Evolutionary conservation across 2,113 vertebrate genomes (phyloP).

Genomic region (Planiliza haematocheilus): DNA sequence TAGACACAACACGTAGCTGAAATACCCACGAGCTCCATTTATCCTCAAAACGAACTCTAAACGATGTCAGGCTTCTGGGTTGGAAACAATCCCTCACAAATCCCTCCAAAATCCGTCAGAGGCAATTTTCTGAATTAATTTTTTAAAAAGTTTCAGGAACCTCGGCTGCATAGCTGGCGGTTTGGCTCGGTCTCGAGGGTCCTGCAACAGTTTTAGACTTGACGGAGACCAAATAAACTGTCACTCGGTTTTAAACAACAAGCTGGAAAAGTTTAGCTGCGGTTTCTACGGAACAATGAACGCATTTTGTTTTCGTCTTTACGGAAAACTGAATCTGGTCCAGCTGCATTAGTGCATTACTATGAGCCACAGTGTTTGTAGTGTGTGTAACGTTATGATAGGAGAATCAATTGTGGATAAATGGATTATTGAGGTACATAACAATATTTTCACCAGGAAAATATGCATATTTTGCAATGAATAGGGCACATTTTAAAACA

Average conservation of each 20-base stretch:
- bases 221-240: slow-evolving; percentile 29
- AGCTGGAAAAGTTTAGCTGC: background rate
- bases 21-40: slow-evolving; percentile 50
- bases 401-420: too few species aligned
- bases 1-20: slow-evolving; percentile 50
- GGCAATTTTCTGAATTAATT: slow-evolving; percentile 16
- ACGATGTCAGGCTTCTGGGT: slow-evolving; percentile 1
- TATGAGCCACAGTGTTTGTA: too few species aligned
- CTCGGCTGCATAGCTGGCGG: background rate
- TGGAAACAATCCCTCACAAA: slow-evolving; percentile 1
- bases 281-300: background rate
- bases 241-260: background rate
- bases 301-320: background rate
- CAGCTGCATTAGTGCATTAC: too few species aligned
- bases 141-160: slow-evolving; percentile 37
- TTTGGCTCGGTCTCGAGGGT: slow-evolving; percentile 8
- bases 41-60: slow-evolving; percentile 41
- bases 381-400: too few species aligned
- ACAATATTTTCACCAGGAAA: too few species aligned
- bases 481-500: too few species aligned
- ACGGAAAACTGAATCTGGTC: background rate
- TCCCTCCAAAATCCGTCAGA: slow-evolving; percentile 4
- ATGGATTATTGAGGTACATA: too few species aligned
- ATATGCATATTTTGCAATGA: too few species aligned
- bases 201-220: slow-evolving; percentile 24